Conservation (phyloP, 2,113 vertebrate genomes). For the Proterorhinus semilunaris region DNA sequence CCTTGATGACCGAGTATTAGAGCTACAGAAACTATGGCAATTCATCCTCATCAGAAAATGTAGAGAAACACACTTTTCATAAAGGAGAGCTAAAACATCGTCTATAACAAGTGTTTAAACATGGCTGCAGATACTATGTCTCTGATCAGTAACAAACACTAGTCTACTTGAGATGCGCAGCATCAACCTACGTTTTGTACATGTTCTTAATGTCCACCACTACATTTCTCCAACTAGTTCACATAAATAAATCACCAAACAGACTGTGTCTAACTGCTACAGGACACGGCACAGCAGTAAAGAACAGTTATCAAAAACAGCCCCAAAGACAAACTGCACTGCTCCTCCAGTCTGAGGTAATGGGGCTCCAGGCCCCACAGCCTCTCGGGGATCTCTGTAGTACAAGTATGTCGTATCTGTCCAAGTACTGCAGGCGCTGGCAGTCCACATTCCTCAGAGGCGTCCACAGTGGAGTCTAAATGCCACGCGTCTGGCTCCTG, state of each 20-base stretch:
- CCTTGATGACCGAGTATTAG: conserved; percentile 21
- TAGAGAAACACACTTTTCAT: not conserved
- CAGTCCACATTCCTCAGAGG: conserved; percentile 21
- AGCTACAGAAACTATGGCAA: conserved; percentile 23
- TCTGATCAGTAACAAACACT: conserved; percentile 49
- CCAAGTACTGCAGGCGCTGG: conserved; percentile 19
- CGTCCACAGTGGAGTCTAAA: conserved; percentile 13
- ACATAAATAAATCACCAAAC: conserved; percentile 74
- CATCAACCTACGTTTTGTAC: conserved; percentile 60
- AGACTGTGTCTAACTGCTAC: conserved; percentile 74
- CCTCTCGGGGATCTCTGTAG: conserved; percentile 36
- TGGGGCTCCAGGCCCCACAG: conserved; percentile 24
- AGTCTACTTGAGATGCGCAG: conserved; percentile 70
- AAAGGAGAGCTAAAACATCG: conserved; percentile 12
- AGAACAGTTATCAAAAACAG: conserved; percentile 60
- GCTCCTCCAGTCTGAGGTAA: conserved; percentile 51
- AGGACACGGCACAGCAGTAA: conserved; percentile 72
- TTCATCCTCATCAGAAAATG: too few species aligned
- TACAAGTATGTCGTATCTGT: not conserved
- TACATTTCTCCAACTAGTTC: conserved; percentile 63
- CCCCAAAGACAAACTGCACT: conserved; percentile 29
- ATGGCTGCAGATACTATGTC: conserved; percentile 40
- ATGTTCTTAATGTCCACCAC: conserved; percentile 59
- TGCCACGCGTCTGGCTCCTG: conserved; percentile 17
- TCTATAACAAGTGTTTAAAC: conserved; percentile 26